These are phyloP conservation scores for Bombylius discolor DNA, from an alignment of 2,888 invertebrate species.

Conservation along the genomic window DNA sequence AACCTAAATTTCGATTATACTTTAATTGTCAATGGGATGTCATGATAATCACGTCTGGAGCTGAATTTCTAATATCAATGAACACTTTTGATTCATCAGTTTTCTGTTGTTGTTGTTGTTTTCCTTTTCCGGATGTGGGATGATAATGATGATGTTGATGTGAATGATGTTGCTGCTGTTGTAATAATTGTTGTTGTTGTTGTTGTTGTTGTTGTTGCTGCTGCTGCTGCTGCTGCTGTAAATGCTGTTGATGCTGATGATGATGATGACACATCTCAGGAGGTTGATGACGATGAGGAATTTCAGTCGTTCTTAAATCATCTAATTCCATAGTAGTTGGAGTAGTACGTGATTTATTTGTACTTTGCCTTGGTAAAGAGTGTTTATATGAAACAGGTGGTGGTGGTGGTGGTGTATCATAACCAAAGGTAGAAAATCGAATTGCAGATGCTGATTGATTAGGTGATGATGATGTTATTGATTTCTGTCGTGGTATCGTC, in stretches of 20 bases:
- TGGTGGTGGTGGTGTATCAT: constrained; percentile 22
- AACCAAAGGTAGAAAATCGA: constrained; percentile 36
- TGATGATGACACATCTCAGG: constrained; percentile 30
- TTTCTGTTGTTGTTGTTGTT: constrained; percentile 22
- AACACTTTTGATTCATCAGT: constrained; percentile 46
- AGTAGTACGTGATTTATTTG: constrained; percentile 13
- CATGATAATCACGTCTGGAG: constrained; percentile 78
- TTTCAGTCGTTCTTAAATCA: constrained; percentile 8
- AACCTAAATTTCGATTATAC: constrained; percentile 15
- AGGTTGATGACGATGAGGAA: constrained; percentile 11
- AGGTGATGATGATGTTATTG: constrained; percentile 26
- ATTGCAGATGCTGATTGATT: constrained; percentile 23
- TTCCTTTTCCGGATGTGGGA: background rate
- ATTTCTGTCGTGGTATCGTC: constrained; percentile 29
- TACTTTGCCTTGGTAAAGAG: constrained; percentile 23
- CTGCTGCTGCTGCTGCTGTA: constrained; percentile 27
- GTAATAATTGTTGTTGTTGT: constrained; percentile 17
- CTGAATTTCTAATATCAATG: constrained; percentile 77
- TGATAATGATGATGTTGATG: constrained; percentile 1
- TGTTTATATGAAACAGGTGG: constrained; percentile 15
- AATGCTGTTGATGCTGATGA: constrained; percentile 31
- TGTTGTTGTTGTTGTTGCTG: constrained; percentile 29
- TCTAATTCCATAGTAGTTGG: constrained; percentile 8
- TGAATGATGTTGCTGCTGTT: constrained; percentile 12
- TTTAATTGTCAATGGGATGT: constrained; percentile 54